These are phyloP conservation scores for Perodicticus potto DNA, from an alignment of 2,797 vertebrate genomes.

Conservation along the genomic window DNA sequence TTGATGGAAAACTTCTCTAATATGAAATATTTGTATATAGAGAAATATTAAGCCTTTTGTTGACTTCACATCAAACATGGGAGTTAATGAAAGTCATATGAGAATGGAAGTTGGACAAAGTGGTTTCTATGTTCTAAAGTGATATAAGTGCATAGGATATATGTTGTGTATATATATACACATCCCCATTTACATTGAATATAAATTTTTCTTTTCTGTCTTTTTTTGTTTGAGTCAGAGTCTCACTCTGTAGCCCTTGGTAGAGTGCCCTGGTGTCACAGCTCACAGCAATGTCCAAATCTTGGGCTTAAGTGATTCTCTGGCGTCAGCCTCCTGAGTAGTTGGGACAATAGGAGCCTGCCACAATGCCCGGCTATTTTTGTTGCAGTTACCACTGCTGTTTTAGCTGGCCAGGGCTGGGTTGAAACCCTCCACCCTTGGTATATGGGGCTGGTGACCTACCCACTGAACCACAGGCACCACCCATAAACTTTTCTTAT, in stretches of 20 bases:
- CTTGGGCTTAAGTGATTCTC: too few relatives aligned
- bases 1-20: not conserved
- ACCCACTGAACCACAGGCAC: too few relatives aligned
- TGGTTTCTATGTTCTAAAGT: not conserved
- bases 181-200: not conserved
- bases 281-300: too few relatives aligned
- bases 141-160: not conserved
- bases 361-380: too few relatives aligned
- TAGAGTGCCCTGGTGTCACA: too few relatives aligned
- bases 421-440: too few relatives aligned
- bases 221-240: not conserved
- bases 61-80: not conserved
- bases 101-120: not conserved
- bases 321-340: too few relatives aligned
- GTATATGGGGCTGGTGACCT: too few relatives aligned
- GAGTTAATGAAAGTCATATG: not conserved
- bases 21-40: constrained; percentile 8
- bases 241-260: too few relatives aligned
- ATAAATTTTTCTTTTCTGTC: not conserved
- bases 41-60: not conserved
- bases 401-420: too few relatives aligned
- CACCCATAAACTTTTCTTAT: not conserved
- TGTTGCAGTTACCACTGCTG: too few relatives aligned
- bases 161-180: not conserved
- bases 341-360: too few relatives aligned